Percentiles rank a stretch among this genome's conserved stretches.
phyloP scores from a whole-genome alignment of 1,140 invertebrate species.

The Microplitis mediator region DNA sequence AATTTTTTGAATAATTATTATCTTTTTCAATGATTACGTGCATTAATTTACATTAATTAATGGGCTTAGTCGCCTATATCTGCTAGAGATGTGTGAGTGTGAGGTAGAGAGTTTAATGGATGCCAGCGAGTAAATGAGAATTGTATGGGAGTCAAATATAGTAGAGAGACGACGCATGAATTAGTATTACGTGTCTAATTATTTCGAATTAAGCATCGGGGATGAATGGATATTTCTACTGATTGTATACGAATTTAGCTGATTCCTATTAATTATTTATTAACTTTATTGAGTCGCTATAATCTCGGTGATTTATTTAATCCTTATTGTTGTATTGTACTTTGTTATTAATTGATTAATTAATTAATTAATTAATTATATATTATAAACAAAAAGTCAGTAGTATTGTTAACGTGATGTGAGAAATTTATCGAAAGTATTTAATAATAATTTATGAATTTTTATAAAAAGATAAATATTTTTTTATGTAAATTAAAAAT shows the following conservation, averaged over 20 bases:
- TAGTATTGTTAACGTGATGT: too few species aligned
- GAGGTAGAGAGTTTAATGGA: conserved; percentile 8
- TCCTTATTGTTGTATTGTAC: too few species aligned
- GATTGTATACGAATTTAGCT: not conserved
- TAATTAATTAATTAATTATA: too few species aligned
- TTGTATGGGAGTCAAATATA: conserved; percentile 13
- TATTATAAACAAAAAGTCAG: too few species aligned
- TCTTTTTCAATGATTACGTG: not conserved
- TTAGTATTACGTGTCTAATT: conserved; percentile 39
- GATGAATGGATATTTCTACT: not conserved
- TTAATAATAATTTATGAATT: too few species aligned
- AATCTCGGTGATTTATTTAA: too few species aligned
- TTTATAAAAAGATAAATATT: too few species aligned
- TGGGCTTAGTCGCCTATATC: not conserved
- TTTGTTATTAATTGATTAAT: too few species aligned
- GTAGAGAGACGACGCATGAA: conserved; percentile 16
- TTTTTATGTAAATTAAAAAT: too few species aligned
- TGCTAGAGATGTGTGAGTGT: not conserved
- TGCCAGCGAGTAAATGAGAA: not conserved
- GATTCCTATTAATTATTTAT: not conserved
- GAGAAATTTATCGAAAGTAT: too few species aligned
- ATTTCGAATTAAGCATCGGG: conserved; percentile 26
- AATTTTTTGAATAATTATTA: too few species aligned
- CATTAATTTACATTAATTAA: not conserved
- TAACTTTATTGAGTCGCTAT: not conserved